Conservation (phyloP, 1,140 invertebrate genomes). For the Nebria ingens region DNA sequence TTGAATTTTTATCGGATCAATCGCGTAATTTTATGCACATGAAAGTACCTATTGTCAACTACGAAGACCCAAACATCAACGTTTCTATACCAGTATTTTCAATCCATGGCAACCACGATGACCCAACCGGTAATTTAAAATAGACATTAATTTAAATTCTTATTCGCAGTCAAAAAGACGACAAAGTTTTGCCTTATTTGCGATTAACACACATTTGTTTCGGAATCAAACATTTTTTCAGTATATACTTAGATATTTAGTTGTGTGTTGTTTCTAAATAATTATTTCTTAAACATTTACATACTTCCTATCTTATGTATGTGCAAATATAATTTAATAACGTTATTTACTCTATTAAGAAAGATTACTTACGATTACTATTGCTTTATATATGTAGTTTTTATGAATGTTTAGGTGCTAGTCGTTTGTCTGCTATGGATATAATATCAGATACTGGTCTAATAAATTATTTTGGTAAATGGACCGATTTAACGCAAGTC, state of each 20-base stretch:
- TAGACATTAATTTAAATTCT: constrained; percentile 10
- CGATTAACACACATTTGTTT: no score
- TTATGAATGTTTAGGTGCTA: constrained; percentile 35
- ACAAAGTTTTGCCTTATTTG: no score
- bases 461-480: constrained; percentile 87
- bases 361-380: no score
- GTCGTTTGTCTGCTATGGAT: constrained; percentile 65
- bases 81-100: constrained; percentile 89
- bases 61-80: constrained; percentile 91
- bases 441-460: constrained; percentile 73
- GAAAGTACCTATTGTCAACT: constrained; percentile 67
- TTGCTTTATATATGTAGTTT: no score
- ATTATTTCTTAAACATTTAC: no score
- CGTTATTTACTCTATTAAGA: no score
- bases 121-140: constrained; percentile 75
- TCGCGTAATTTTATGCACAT: constrained; percentile 37
- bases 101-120: constrained; percentile 98
- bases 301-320: no score
- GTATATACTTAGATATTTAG: no score
- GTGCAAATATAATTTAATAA: no score
- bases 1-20: constrained; percentile 49
- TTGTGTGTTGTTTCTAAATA: no score
- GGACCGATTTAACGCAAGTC: constrained; percentile 65
- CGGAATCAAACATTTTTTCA: no score
- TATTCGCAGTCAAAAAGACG: constrained; percentile 10